These are phyloP conservation scores for Drosophila melanocephala DNA, from an alignment of 2,888 invertebrate genomes.

Conservation along the genomic window DNA sequence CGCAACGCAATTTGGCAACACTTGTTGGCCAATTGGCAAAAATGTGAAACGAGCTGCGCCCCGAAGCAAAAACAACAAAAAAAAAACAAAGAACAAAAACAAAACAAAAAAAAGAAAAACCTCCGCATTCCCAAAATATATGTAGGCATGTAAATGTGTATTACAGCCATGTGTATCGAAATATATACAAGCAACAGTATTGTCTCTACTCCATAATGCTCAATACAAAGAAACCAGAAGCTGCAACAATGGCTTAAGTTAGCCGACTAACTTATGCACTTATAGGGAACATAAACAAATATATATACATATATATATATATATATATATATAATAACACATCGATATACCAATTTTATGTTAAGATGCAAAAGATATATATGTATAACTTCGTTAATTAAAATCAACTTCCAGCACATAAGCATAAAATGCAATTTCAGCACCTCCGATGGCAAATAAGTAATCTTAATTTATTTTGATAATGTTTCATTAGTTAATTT, in stretches of 20 bases:
- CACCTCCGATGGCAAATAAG: too few species aligned
- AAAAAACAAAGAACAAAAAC: too few species aligned
- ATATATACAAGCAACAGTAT: slow-evolving; percentile 34
- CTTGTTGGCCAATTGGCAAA: slow-evolving; percentile 83
- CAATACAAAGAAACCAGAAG: slow-evolving; percentile 10
- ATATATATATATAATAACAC: background rate
- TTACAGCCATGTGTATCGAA: slow-evolving; percentile 47
- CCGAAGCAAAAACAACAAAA: slow-evolving; percentile 8
- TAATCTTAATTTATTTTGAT: background rate
- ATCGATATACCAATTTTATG: background rate
- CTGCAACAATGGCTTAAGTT: background rate
- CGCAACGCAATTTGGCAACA: slow-evolving; percentile 82
- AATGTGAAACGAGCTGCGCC: slow-evolving; percentile 71
- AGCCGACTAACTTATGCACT: slow-evolving; percentile 14
- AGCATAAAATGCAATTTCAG: background rate
- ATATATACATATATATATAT: background rate
- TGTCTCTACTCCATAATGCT: slow-evolving; percentile 43
- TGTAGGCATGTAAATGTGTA: slow-evolving; percentile 47
- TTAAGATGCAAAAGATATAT: background rate
- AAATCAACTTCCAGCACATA: background rate
- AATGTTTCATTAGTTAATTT: background rate
- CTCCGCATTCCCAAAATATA: slow-evolving; percentile 31
- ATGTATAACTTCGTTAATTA: background rate
- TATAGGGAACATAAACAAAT: too few species aligned
- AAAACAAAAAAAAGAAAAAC: slow-evolving; percentile 13